phyloP scores from a whole-genome alignment of 2,797 vertebrate species.

The Pyrocephalus nanus region DNA sequence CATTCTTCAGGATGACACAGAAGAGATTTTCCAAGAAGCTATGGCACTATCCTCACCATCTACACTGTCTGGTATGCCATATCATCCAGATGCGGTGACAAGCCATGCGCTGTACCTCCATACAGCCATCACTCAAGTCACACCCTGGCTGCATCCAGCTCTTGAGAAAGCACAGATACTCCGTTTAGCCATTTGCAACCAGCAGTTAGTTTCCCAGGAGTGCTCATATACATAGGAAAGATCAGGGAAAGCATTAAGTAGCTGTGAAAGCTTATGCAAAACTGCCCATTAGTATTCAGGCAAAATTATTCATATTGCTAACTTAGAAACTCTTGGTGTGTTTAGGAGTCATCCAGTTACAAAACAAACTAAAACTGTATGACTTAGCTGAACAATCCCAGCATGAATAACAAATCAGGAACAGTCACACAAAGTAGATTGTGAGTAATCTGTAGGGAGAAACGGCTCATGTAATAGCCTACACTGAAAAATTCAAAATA shows the following conservation, averaged over 20 bases:
- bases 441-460: background rate
- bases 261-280: background rate
- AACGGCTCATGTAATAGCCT: background rate
- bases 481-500: background rate
- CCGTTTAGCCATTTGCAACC: background rate
- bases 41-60: background rate
- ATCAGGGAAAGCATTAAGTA: background rate
- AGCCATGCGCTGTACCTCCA: background rate
- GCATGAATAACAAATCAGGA: background rate
- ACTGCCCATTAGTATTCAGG: background rate
- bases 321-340: background rate
- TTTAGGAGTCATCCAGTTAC: background rate
- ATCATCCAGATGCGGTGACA: background rate
- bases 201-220: background rate
- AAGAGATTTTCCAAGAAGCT: background rate
- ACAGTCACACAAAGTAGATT: background rate
- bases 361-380: background rate
- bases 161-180: background rate
- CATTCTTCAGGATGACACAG: background rate
- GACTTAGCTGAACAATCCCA: background rate
- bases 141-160: background rate
- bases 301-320: background rate
- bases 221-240: accelerated
- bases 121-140: background rate
- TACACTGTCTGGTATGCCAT: background rate